These are phyloP conservation scores for Prenolepis imparis DNA, from an alignment of 2,888 invertebrate genomes.

Conservation along the genomic window DNA sequence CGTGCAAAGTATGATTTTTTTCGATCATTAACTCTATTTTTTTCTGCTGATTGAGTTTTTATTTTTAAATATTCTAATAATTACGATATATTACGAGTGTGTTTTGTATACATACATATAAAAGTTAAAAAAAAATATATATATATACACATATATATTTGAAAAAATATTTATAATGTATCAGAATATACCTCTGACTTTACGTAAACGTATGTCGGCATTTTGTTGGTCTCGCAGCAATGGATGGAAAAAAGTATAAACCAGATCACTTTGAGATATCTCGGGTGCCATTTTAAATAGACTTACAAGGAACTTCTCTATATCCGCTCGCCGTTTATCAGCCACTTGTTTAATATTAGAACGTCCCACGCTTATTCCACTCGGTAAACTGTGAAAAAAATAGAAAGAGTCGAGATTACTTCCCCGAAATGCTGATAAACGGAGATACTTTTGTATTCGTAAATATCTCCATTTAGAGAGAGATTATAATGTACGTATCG, in stretches of 20 bases:
- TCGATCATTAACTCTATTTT: neutral
- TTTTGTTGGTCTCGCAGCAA: constrained; percentile 97
- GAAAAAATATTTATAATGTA: neutral
- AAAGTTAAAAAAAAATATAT: no score
- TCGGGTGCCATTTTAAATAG: constrained; percentile 96
- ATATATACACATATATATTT: neutral
- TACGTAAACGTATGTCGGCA: constrained; percentile 92
- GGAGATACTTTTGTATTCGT: neutral
- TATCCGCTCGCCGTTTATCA: constrained; percentile 95
- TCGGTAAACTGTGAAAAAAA: constrained; percentile 88
- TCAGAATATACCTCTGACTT: constrained; percentile 90
- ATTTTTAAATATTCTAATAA: neutral
- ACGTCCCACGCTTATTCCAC: constrained; percentile 94
- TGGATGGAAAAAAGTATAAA: constrained; percentile 99
- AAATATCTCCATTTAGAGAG: neutral
- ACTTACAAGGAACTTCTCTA: constrained; percentile 95
- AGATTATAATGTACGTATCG: constrained; percentile 5
- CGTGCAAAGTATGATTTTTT: neutral
- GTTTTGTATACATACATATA: neutral
- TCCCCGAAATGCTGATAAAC: neutral
- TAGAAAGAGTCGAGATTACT: neutral
- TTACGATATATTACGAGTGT: neutral
- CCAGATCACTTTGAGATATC: constrained; percentile 97
- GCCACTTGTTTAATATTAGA: constrained; percentile 98
- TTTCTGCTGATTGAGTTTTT: neutral